Evolutionary conservation across 2,888 invertebrate species (phyloP), one percentile per base, ranked within the genome.

Genomic region (Ennomos fuscantarius): DNA sequence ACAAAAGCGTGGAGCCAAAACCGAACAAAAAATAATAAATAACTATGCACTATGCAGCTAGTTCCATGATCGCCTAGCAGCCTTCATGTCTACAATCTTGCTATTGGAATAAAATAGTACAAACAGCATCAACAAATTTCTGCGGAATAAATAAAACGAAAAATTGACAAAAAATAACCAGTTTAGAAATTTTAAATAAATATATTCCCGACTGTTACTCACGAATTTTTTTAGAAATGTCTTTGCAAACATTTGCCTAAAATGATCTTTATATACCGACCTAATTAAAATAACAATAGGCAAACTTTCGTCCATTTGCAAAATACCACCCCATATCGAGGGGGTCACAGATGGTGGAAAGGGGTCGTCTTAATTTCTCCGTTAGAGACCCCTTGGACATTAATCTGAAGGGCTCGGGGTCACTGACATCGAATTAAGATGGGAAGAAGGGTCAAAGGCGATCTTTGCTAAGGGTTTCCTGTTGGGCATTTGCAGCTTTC

Each of bases 331-430:
- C 58, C 47, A 66, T 70, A 72, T 69, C 55, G 62, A 66, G 73
- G 78, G 86, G 84, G 84, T 83, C 82, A 78, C 82, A 84, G 82
- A 84, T 84, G 84, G 81, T 73, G 69, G 66, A 65, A 66, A 83
- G 80, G 88, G 89, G 87, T 86, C 84, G 75, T 92, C 91, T 92
- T 92, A 89, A 91, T 91, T 89, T 90, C 78, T 78, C 80, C 76
- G 86, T 89, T 86, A 87, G 82, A 11, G 87, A 82, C 87, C 91
- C 89, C 79, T 78, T 82, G 85, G 83, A 79, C 84, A 89, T 90
- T 88, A 89, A 89, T 89, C 86, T 81, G 79, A 83, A 84, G 88
- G 89, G 89, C 80, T 78, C 81, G 75, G 67, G 89, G 88, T 89
- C 85, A 79, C 63, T 79, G 89, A 89, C 80, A 85, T 66, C 78